phyloP scores from a whole-genome alignment of 2,797 vertebrate species.

The Enteromius fasciolatus region DNA sequence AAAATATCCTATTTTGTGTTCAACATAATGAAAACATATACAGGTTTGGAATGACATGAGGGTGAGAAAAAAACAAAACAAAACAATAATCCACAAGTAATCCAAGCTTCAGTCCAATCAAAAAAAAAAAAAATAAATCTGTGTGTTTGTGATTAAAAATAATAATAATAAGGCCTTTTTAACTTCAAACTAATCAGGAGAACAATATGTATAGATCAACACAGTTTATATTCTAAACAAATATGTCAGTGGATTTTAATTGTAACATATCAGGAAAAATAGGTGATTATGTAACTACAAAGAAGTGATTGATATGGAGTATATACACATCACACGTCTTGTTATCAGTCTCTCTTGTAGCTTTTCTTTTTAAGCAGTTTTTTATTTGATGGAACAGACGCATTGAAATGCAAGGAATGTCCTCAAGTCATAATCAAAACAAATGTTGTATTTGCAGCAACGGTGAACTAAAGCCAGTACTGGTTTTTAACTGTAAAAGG shows the following conservation, averaged over 20 bases:
- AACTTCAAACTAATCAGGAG: neutral
- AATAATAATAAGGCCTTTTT: neutral
- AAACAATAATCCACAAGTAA: neutral
- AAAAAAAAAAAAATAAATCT: neutral
- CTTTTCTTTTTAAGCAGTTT: neutral
- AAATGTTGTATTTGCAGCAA: neutral
- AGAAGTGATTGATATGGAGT: neutral
- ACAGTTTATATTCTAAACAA: neutral
- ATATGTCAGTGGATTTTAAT: neutral
- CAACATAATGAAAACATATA: neutral
- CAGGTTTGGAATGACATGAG: neutral
- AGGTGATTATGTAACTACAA: neutral
- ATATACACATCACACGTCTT: neutral
- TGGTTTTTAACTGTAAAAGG: slow-evolving; percentile 33
- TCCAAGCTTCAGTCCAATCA: neutral
- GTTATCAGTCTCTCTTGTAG: neutral
- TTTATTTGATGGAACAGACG: slow-evolving; percentile 2
- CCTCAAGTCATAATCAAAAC: slow-evolving; percentile 15
- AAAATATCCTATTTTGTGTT: neutral
- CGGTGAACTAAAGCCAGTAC: slow-evolving; percentile 7
- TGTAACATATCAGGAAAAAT: neutral
- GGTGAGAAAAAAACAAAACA: too few relatives aligned
- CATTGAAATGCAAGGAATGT: slow-evolving; percentile 31
- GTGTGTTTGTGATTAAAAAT: neutral
- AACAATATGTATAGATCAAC: neutral